phyloP scores from a whole-genome alignment of 2,888 invertebrate species.

The Myopa testacea region DNA sequence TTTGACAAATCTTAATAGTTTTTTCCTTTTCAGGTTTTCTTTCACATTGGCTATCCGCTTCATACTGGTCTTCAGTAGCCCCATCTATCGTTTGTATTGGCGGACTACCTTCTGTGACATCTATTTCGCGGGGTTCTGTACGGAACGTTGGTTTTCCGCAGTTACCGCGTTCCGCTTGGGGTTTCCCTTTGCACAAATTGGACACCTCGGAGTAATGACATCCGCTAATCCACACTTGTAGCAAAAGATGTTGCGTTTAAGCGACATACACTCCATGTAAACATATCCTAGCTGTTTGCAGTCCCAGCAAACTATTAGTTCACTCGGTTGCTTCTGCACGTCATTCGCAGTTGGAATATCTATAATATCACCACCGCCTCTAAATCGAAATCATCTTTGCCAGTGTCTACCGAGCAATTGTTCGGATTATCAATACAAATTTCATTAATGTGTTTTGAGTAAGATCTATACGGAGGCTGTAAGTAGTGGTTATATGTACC shows the following conservation, averaged over 20 bases:
- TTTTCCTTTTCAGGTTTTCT: slow-evolving; percentile 1
- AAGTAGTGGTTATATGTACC: no score
- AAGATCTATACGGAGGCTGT: neutral
- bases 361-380: neutral
- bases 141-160: neutral
- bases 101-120: neutral
- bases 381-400: neutral
- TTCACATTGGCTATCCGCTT: neutral
- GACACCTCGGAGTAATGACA: neutral
- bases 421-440: neutral
- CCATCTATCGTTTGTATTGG: neutral
- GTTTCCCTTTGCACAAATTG: neutral
- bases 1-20: neutral
- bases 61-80: neutral
- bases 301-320: slow-evolving; percentile 29
- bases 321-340: neutral
- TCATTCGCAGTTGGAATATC: neutral
- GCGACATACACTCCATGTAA: slow-evolving; percentile 31
- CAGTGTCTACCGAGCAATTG: neutral
- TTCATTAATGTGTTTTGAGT: neutral
- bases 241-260: slow-evolving; percentile 27
- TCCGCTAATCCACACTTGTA: neutral
- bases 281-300: slow-evolving; percentile 27
- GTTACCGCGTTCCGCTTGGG: neutral
- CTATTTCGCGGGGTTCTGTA: neutral